These are phyloP conservation scores for Tyrophagus putrescentiae DNA, from an alignment of 1,140 invertebrate species.

Conservation along the genomic window DNA sequence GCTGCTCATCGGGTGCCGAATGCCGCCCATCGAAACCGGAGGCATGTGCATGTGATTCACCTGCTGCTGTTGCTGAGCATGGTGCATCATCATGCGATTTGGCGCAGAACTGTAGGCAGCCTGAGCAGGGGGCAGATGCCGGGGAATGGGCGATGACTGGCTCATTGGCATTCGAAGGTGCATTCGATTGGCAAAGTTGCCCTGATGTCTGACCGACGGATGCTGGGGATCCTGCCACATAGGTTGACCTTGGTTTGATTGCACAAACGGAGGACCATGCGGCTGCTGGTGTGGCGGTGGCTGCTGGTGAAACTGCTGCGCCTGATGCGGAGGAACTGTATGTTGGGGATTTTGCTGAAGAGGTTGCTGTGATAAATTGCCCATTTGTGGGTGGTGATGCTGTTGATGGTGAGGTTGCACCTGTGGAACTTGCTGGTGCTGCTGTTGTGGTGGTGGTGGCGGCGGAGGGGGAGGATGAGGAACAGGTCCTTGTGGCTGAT, in stretches of 20 bases:
- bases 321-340: no score
- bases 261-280: not conserved
- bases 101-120: no score
- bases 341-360: no score
- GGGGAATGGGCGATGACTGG: not conserved
- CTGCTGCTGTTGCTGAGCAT: not conserved
- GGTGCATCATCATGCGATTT: not conserved
- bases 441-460: conserved; percentile 53
- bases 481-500: conserved; percentile 4
- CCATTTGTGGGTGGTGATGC: not conserved
- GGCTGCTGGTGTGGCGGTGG: no score
- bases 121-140: no score
- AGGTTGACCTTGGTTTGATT: not conserved
- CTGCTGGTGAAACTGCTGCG: no score
- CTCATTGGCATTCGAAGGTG: conserved; percentile 10
- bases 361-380: no score
- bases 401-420: conserved; percentile 12
- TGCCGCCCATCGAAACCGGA: not conserved
- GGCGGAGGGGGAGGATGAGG: conserved; percentile 39
- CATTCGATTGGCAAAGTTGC: not conserved
- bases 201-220: not conserved
- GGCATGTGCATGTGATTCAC: not conserved
- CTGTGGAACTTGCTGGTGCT: conserved; percentile 31
- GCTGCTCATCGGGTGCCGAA: not conserved
- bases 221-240: not conserved